Conservation (phyloP, 2,888 invertebrate genomes). For the Nymphalis urticae region DNA sequence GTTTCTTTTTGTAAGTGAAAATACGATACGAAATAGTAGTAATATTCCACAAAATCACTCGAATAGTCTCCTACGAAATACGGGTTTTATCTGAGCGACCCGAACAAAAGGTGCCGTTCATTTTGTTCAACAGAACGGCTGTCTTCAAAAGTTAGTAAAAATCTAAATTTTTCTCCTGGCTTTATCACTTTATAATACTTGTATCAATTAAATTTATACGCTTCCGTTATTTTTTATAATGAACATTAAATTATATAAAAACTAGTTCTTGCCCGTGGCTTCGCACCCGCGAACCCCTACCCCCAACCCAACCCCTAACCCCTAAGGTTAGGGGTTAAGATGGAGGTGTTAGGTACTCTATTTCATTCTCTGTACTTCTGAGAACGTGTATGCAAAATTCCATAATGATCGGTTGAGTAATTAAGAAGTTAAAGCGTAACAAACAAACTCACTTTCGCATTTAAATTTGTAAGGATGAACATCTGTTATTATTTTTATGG, state of each 20-base stretch:
- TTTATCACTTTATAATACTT: neutral
- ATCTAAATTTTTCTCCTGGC: neutral
- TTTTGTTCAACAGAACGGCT: neutral
- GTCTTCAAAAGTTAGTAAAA: neutral
- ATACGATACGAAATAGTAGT: neutral
- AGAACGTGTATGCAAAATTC: too few species aligned
- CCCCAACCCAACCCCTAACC: too few species aligned
- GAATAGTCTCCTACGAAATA: neutral
- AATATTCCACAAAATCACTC: neutral
- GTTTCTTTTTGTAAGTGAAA: neutral
- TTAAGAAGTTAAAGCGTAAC: too few species aligned
- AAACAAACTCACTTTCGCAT: too few species aligned
- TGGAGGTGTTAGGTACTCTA: neutral
- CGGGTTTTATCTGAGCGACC: neutral
- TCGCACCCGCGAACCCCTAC: too few species aligned
- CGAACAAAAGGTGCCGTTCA: neutral
- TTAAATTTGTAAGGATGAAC: too few species aligned
- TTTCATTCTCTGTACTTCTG: too few species aligned
- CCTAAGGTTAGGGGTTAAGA: neutral
- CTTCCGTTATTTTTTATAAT: conserved; percentile 1
- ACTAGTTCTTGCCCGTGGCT: neutral
- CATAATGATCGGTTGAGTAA: too few species aligned
- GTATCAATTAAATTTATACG: conserved; percentile 13
- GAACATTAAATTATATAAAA: neutral
- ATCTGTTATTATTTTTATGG: too few species aligned